Base-by-base conservation (phyloP, 2,797 vertebrate species). In the Mionectes olivaceus region DNA sequence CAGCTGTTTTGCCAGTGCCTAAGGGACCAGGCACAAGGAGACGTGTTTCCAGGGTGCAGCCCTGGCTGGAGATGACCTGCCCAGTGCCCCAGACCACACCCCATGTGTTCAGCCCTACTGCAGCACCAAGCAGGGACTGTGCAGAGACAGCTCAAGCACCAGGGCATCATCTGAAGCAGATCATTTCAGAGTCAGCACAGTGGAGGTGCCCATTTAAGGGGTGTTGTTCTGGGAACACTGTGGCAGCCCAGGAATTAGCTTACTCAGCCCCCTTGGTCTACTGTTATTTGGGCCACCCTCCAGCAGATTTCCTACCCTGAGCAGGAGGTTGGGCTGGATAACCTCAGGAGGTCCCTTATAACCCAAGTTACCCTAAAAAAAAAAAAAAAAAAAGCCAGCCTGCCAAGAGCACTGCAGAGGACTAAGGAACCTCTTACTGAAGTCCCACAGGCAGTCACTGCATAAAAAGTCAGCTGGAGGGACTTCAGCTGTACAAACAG, bases 41-140 rank as follows among this genome's bases (percentile, higher is more conserved):
- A 43, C 0, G 0, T 0, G 4, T 28, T 35, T 1, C 16, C 7
- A 24, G 50, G 57, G 55, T 28, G 22, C 5, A 1, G 25, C 32
- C 17, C 50, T 18, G 18, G 49, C 50, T 44, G 46, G 39, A 81
- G 32, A 46, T 5, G 21, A 33, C 30, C 27, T 49, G 43, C 28
- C 28, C 35, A 28, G 21, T 4, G 6, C 13, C n/a, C 39, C 71
- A 28, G 41, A 32, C 43, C 63, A 46, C 32, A 33, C 11, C 23
- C 32, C 5, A 4, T 10, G 32, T 25, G 43, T 46, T 65, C 63
- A 46, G 23, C 27, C 61, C 67, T 6, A 4, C 13, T 32, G 43
- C 21, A 23, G 50, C 37, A 52, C 33, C 1, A 1, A 2, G 1
- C 39, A 37, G 39, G 4, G 1, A 10, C 53, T 4, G 11, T 1